phyloP scores from a whole-genome alignment of 2,113 vertebrate genomes.

The Nicator chloris region DNA sequence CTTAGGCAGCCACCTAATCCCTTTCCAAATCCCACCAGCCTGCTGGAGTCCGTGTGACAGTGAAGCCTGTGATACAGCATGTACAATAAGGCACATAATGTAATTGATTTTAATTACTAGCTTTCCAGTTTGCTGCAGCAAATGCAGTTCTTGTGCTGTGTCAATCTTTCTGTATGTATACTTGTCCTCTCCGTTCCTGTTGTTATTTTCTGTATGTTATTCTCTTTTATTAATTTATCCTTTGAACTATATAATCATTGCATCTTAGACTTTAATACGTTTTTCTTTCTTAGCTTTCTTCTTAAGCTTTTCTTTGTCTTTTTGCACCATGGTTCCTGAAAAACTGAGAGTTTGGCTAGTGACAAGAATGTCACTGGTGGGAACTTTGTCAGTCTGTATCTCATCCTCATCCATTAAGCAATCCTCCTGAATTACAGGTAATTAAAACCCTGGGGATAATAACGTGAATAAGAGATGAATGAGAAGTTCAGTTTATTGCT shows the following conservation, averaged over 20 bases:
- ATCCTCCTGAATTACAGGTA: neutral
- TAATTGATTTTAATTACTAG: neutral
- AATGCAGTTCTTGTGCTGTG: neutral
- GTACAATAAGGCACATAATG: neutral
- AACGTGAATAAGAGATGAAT: neutral
- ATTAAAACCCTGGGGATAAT: neutral
- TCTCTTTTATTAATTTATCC: neutral
- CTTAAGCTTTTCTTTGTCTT: neutral
- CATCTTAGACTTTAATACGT: neutral
- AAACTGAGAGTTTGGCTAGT: neutral
- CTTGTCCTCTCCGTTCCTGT: neutral
- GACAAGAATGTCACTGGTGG: neutral
- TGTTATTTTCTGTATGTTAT: neutral
- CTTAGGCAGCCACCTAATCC: neutral
- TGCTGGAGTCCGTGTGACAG: neutral
- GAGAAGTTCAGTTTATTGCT: neutral
- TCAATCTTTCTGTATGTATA: neutral
- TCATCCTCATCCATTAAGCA: neutral
- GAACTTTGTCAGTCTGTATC: neutral
- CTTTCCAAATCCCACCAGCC: neutral
- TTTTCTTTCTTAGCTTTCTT: neutral
- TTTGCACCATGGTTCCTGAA: neutral
- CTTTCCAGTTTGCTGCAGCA: neutral
- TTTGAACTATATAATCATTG: neutral
- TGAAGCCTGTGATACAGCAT: accelerated